These are phyloP conservation scores for Zaprionus lachaisei DNA, from an alignment of 1,140 invertebrate species.

Conservation along the genomic window DNA sequence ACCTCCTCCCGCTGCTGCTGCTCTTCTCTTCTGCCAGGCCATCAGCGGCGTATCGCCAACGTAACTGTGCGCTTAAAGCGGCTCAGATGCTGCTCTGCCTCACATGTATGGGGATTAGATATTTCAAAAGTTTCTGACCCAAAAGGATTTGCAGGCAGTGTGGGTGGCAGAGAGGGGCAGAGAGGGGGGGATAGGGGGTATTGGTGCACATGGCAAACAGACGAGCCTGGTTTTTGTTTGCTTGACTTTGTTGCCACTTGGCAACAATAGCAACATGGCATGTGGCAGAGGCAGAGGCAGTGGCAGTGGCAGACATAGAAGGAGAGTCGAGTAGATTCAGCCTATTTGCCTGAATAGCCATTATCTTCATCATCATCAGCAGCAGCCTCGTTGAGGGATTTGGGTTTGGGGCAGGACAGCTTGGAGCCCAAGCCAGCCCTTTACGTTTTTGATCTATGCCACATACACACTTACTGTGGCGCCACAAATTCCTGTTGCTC, in stretches of 20 bases:
- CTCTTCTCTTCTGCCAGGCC: not conserved
- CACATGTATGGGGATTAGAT: constrained; percentile 71
- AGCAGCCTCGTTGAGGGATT: constrained; percentile 15
- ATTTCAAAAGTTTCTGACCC: constrained; percentile 81
- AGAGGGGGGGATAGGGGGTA: constrained; percentile 18
- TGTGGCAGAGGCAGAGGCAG: constrained; percentile 1
- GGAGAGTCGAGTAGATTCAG: constrained; percentile 35
- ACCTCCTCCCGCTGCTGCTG: not conserved
- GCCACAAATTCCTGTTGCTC: constrained; percentile 54
- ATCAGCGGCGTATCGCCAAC: constrained; percentile 26
- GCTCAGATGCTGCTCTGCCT: constrained; percentile 45
- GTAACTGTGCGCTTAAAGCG: constrained; percentile 52
- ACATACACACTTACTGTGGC: constrained; percentile 48
- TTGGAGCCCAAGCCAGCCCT: constrained; percentile 41
- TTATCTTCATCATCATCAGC: constrained; percentile 68
- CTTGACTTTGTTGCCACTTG: constrained; percentile 80
- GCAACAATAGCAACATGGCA: constrained; percentile 74
- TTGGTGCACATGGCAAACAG: constrained; percentile 61
- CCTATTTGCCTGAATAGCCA: constrained; percentile 78
- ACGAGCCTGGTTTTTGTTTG: constrained; percentile 73
- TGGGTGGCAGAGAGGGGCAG: not conserved
- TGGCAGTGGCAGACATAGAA: not conserved
- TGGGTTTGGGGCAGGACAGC: constrained; percentile 14
- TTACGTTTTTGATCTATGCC: constrained; percentile 75
- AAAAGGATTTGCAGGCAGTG: constrained; percentile 67